These are phyloP conservation scores for Leiothrix lutea DNA, from an alignment of 2,113 vertebrate species.

Conservation along the genomic window DNA sequence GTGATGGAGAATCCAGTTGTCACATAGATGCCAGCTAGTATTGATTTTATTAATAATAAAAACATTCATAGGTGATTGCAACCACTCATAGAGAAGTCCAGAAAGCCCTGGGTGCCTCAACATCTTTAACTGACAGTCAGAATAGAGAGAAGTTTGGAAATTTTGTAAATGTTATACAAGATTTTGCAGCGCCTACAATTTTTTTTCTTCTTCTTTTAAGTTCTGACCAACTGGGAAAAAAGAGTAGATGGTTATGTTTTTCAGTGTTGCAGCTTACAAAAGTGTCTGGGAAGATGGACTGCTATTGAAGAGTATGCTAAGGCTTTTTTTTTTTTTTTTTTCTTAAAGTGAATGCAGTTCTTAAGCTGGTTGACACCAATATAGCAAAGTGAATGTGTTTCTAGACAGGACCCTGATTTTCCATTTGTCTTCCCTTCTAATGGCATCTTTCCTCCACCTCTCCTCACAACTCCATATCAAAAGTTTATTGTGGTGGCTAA, in stretches of 20 bases:
- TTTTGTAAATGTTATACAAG: background rate
- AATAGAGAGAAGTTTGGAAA: background rate
- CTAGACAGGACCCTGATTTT: background rate
- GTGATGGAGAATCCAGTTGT: background rate
- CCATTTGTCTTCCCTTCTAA: slow-evolving; percentile 3
- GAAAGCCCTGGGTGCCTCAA: background rate
- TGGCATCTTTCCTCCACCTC: background rate
- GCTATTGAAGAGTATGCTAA: background rate
- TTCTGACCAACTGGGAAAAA: background rate
- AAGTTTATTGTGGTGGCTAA: background rate
- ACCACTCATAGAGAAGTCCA: background rate
- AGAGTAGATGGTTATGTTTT: background rate
- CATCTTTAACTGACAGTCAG: background rate
- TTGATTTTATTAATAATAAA: background rate
- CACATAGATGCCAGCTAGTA: background rate
- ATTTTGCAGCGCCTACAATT: background rate
- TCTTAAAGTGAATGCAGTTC: background rate
- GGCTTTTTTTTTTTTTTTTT: background rate
- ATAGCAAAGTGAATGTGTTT: background rate
- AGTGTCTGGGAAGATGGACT: background rate
- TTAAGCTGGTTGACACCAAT: background rate
- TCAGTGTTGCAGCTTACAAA: background rate
- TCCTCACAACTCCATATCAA: background rate
- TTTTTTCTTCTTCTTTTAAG: background rate
- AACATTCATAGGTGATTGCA: background rate